Evolutionary conservation across 2,888 invertebrate genomes (phyloP).

Genomic region (Uloborus plumipes): DNA sequence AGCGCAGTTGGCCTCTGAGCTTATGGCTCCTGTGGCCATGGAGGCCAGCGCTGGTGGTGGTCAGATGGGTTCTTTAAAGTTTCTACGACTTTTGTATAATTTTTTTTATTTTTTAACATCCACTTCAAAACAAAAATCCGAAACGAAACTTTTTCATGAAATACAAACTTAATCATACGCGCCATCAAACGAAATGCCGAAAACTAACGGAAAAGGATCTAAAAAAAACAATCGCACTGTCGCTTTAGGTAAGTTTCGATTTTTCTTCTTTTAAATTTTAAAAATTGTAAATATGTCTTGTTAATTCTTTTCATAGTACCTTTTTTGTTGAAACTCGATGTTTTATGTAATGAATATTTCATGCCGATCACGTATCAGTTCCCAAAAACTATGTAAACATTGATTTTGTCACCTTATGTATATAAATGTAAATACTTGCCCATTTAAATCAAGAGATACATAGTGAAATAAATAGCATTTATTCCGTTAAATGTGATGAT

Average conservation of each 20-base stretch:
- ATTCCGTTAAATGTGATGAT: neutral
- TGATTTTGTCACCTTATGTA: too few species aligned
- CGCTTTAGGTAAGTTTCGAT: slow-evolving; percentile 28
- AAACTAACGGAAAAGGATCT: slow-evolving; percentile 34
- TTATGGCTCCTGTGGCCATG: slow-evolving; percentile 51
- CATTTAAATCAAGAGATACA: neutral
- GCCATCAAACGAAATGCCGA: slow-evolving; percentile 35
- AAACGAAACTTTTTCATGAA: too few species aligned
- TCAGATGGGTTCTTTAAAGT: slow-evolving; percentile 22
- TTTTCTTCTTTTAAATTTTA: neutral
- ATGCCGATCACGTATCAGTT: too few species aligned
- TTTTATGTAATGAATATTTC: too few species aligned
- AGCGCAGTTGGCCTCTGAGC: slow-evolving; percentile 31
- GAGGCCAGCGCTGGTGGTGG: slow-evolving; percentile 57
- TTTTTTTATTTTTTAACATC: slow-evolving; percentile 46
- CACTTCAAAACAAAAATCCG: slow-evolving; percentile 7
- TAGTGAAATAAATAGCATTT: neutral
- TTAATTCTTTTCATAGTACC: neutral
- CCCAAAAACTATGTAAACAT: too few species aligned
- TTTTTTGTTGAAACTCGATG: neutral
- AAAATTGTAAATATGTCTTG: neutral
- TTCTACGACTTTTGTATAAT: slow-evolving; percentile 22
- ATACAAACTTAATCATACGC: neutral
- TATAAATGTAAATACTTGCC: neutral
- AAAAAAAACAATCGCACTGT: slow-evolving; percentile 18